Conservation (phyloP, 1,140 invertebrate species). For the Hylaeus volcanicus region DNA sequence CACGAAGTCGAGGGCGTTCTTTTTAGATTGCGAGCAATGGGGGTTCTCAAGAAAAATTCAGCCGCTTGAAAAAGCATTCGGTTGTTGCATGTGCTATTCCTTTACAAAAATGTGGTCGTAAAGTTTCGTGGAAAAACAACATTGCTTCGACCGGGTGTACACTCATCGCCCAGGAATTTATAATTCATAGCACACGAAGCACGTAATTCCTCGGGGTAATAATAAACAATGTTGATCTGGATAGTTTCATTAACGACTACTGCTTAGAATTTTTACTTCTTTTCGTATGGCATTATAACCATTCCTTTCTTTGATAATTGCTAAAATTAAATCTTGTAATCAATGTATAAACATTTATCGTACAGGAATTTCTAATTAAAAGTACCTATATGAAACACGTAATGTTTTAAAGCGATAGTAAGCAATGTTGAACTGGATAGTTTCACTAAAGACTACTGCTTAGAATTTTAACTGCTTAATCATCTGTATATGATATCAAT, state of each 20-base stretch:
- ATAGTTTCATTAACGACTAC: no score
- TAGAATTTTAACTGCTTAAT: no score
- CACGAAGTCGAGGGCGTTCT: conserved; percentile 17
- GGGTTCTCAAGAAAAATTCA: neutral
- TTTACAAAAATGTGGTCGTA: conserved; percentile 30
- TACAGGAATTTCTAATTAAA: no score
- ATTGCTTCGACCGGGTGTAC: neutral
- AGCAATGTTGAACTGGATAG: no score
- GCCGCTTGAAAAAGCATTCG: neutral
- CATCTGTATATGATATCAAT: no score
- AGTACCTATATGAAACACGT: no score
- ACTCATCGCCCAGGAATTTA: conserved; percentile 24
- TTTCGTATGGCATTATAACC: no score
- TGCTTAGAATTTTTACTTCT: neutral
- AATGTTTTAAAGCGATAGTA: no score
- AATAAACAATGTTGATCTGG: conserved; percentile 19
- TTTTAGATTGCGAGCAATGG: neutral
- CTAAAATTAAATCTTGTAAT: no score
- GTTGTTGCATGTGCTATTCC: neutral
- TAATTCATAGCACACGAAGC: conserved; percentile 40
- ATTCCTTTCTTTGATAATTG: no score
- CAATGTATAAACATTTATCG: no score
- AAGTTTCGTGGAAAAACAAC: conserved; percentile 30
- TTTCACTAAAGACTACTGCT: no score
- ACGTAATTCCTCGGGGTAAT: conserved; percentile 12